Base-by-base conservation (phyloP, 2,888 invertebrate genomes). In the Drosophila borealis region DNA sequence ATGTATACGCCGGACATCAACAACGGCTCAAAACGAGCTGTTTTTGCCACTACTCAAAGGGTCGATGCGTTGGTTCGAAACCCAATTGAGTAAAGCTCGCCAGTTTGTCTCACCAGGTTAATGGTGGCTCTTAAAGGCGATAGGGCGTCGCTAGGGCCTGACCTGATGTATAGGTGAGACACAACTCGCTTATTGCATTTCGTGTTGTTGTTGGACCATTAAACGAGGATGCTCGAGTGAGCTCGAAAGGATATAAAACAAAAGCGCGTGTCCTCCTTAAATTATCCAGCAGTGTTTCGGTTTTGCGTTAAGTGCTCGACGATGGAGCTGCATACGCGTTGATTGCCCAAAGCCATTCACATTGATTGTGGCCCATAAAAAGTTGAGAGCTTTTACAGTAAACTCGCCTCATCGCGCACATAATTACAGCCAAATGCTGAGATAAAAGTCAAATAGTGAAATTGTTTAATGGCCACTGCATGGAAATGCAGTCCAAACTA, bases 341-440 rank as follows among this genome's bases (percentile, higher is more conserved):
- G 57, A 60, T 62, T 61, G 56, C 67, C 41, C 29, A 50, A 60
- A 63, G 72, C 62, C 71, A 73, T 71, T 72, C 55, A 64, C 72
- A 70, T 74, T 81, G 81, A 81, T 79, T 83, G 80, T 63, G 55
- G 44, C 45, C 68, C 80, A 62, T 83, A 87, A 87, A 83, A 74
- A 62, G 53, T 54, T 49, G 70, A 83, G 68, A 68, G 81, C 70
- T 70, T 61, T 57, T 14, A 39, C 46, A 41, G 62, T 42, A 36
- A 50, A 69, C 55, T 25, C 56, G 74, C 59, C 45, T 57, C 60
- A 50, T 39, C 41, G 64, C 46, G 51, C 68, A 57, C 64, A 78
- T 78, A 78, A 78, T 78, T 78, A 78, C 37, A 45, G 37, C 11
- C 57, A 29, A 45, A 29, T 45, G 48, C 53, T 17, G n/a, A 56